phyloP scores from a whole-genome alignment of 2,797 vertebrate species.

The Notolepis coatsorum region DNA sequence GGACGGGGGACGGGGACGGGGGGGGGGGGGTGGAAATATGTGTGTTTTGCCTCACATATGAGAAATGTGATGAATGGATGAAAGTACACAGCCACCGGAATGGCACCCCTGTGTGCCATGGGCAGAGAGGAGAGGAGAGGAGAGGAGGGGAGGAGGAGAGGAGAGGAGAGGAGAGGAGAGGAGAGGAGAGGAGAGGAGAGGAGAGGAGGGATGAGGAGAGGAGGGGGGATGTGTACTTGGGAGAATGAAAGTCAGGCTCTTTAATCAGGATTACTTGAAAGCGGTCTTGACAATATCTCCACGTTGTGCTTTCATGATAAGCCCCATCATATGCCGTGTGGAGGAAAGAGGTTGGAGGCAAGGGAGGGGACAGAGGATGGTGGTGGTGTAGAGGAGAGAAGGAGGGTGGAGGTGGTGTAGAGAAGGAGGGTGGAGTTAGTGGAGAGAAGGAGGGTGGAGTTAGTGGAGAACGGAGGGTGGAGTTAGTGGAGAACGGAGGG shows the following conservation, averaged over 20 bases:
- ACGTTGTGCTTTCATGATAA: constrained; percentile 82
- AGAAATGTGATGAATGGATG: constrained; percentile 77
- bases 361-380: too few species aligned
- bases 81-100: constrained; percentile 70
- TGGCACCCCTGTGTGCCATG: constrained; percentile 73
- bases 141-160: constrained; percentile 30
- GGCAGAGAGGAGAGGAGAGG: constrained; percentile 62
- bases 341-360: neutral
- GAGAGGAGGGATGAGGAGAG: too few species aligned
- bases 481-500: constrained; percentile 34
- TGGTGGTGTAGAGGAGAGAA: constrained; percentile 42
- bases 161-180: constrained; percentile 54
- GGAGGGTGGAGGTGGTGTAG: neutral
- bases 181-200: constrained; percentile 60
- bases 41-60: constrained; percentile 79
- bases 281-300: constrained; percentile 82
- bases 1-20: constrained; percentile 67
- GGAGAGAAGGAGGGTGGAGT: neutral
- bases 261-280: constrained; percentile 84
- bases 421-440: neutral
- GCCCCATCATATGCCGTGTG: constrained; percentile 52
- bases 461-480: too few species aligned
- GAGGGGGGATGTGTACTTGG: constrained; percentile 74
- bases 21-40: constrained; percentile 72
- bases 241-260: constrained; percentile 76